Base-by-base conservation (phyloP, 2,797 vertebrate genomes). In the Sebastes hubbsi region DNA sequence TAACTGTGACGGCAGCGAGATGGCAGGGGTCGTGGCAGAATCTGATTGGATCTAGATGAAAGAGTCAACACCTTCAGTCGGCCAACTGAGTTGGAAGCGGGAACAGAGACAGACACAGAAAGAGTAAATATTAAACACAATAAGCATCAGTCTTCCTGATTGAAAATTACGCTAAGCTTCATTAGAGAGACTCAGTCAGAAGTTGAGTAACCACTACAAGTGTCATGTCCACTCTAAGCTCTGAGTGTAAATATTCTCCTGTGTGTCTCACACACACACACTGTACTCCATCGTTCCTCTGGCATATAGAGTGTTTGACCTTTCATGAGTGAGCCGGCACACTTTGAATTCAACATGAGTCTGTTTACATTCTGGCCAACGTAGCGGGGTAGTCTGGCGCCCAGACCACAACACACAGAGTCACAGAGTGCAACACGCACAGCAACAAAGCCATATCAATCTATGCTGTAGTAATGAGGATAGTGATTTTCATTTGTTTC, bases 331-430 rank as follows among this genome's bases (percentile, higher is more conserved):
- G 61, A 36, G 6, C n/a, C 38, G 0, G 22, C 59, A 65, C 59
- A 61, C 32, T 38, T 54, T 42, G 24, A 55, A 70, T 75, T 68
- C 32, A 65, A 7, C 22, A 7, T 34, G 7, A 55, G 49, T 29
- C 13, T 72, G 60, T 77, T 66, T 80, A 70, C 54, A 86, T 73
- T 77, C 22, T 49, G 63, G 16, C 8, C 62, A 5, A 22, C 30
- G 22, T 8, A 10, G 8, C 16, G 7, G 22, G 7, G 20, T 4
- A 20, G 42, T 29, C 70, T 65, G 30, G 68, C 22, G 30, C 46
- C 18, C 16, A 55, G 32, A 75, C 27, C 32, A 20, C 10, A 2
- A 38, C 49, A 64, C 14, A 32, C 66, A 32, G 24, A 49, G 7
- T 24, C 42, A 34, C 18, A 24, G 5, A 65, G 12, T 29, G 14